phyloP scores from a whole-genome alignment of 2,113 vertebrate species.

The Nothobranchius kuhntae region DNA sequence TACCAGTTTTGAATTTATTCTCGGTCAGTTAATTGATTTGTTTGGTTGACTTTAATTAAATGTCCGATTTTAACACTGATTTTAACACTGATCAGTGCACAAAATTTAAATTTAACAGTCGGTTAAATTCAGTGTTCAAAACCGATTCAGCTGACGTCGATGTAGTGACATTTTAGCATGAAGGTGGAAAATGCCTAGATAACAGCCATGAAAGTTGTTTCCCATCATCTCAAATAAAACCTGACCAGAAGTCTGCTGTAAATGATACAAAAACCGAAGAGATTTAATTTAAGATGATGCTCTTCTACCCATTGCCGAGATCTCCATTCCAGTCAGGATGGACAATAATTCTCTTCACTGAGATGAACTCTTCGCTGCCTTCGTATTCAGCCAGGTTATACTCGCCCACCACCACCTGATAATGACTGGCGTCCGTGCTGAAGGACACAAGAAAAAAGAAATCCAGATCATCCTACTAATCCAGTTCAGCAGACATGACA shows the following conservation, averaged over 20 bases:
- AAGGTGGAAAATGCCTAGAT: too few relatives aligned
- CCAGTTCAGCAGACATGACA: neutral
- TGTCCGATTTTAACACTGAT: too few relatives aligned
- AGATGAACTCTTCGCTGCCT: conserved; percentile 63
- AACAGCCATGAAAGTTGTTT: too few relatives aligned
- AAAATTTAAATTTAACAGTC: too few relatives aligned
- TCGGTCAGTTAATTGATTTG: too few relatives aligned
- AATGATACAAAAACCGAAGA: neutral
- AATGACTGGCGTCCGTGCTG: conserved; percentile 50
- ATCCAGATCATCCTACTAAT: neutral
- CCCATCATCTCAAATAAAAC: too few relatives aligned
- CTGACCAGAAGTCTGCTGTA: neutral
- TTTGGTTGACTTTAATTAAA: too few relatives aligned
- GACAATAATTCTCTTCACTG: conserved; percentile 47
- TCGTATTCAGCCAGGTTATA: conserved; percentile 62
- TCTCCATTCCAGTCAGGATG: conserved; percentile 62
- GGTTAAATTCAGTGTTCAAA: too few relatives aligned
- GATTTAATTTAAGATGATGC: neutral
- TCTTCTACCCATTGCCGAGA: conserved; percentile 59
- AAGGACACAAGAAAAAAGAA: neutral
- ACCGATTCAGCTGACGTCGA: too few relatives aligned
- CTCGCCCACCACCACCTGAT: conserved; percentile 69
- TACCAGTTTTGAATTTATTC: too few relatives aligned
- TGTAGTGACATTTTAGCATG: too few relatives aligned
- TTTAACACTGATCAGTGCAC: too few relatives aligned